Conservation (phyloP, 2,888 invertebrate genomes). For the Tyria jacobaeae region DNA sequence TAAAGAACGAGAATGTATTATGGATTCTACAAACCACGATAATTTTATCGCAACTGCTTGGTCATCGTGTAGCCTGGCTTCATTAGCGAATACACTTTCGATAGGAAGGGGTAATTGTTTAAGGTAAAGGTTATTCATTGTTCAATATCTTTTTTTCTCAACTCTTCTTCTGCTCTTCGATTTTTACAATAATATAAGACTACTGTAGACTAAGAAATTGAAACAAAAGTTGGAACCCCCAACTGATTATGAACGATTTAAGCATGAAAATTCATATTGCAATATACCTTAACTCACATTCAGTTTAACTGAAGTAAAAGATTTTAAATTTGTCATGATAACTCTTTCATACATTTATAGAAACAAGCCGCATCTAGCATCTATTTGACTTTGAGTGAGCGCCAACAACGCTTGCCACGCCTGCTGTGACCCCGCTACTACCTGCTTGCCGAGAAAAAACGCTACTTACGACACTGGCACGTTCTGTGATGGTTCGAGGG, state of each 20-base stretch:
- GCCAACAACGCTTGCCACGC: constrained; percentile 89
- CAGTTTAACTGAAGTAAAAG: too few species aligned
- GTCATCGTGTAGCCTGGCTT: constrained; percentile 97
- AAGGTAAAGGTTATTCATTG: constrained; percentile 59
- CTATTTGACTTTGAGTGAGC: constrained; percentile 91
- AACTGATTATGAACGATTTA: too few species aligned
- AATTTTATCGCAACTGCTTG: constrained; percentile 93
- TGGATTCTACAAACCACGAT: constrained; percentile 97
- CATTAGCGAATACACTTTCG: constrained; percentile 94
- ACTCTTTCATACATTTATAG: too few species aligned
- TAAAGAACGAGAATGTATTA: constrained; percentile 95
- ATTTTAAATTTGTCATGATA: too few species aligned
- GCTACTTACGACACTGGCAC: constrained; percentile 97
- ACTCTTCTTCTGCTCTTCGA: too few species aligned
- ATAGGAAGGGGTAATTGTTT: constrained; percentile 98
- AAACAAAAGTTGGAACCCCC: too few species aligned
- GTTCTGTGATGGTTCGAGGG: too few species aligned
- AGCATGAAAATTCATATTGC: too few species aligned
- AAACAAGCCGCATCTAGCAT: constrained; percentile 93
- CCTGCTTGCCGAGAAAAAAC: constrained; percentile 93
- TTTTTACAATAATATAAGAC: too few species aligned
- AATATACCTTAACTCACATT: too few species aligned
- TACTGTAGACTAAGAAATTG: too few species aligned
- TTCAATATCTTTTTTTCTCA: too few species aligned
- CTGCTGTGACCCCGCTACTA: constrained; percentile 94